Evolutionary conservation across 2,888 invertebrate genomes (phyloP).

Genomic region (Aleiodes testaceus): DNA sequence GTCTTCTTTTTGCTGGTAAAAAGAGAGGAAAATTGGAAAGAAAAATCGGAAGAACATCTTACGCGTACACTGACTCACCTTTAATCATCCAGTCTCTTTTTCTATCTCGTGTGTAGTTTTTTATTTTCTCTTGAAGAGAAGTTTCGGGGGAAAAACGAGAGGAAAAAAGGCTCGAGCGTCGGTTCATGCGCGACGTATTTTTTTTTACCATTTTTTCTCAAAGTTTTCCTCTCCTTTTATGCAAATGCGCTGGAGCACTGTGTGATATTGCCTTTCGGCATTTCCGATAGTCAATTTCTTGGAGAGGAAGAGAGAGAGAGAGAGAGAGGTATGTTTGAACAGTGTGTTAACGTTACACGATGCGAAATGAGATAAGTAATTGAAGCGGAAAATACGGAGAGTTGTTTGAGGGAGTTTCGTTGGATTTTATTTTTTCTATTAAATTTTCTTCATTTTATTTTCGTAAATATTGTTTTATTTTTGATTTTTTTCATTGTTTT

Average conservation of each 20-base stretch:
- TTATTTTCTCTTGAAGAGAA: not conserved
- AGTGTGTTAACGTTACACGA: not conserved
- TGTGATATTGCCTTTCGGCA: no score
- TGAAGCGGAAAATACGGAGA: no score
- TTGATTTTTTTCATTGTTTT: slow-evolving; percentile 20
- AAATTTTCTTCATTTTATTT: not conserved
- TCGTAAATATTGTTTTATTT: not conserved
- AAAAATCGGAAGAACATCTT: no score
- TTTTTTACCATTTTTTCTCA: not conserved
- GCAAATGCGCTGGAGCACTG: not conserved
- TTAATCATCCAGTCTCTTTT: no score
- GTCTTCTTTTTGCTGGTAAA: not conserved
- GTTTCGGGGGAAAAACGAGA: no score
- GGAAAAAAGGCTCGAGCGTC: slow-evolving; percentile 24
- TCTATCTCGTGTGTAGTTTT: no score
- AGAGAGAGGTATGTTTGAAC: not conserved
- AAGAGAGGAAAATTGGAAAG: no score
- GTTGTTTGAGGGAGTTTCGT: no score
- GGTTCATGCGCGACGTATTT: slow-evolving; percentile 11
- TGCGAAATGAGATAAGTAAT: not conserved
- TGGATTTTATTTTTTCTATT: not conserved
- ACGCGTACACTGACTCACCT: no score
- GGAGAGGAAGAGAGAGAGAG: not conserved
- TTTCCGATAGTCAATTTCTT: no score
- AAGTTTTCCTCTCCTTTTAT: not conserved